Evolutionary conservation across 1,140 invertebrate species (phyloP), one percentile per base, ranked within the genome.

Genomic region (Neodiprion lecontei): DNA sequence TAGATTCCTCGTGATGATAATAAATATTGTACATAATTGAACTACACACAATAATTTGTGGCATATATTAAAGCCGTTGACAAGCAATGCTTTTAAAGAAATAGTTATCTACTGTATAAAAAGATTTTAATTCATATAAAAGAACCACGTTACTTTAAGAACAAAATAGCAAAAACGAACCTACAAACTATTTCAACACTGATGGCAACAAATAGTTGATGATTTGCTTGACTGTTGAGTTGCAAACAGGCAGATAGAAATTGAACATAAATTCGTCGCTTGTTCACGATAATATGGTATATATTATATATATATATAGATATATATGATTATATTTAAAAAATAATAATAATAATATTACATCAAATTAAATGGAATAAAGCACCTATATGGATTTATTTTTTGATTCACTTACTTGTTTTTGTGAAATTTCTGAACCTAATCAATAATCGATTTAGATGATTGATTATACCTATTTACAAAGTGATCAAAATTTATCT

Each of bases 1-100:
- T 17, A 71, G 47, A 74, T 23, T 73, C 71, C 72, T 78, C 74
- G 71, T 70, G 73, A 40, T 40, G 28, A 73, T 75, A 69, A 76
- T 68, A 79, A 66, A 80, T 70, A 79, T 73, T 80, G 76, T 77
- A 77, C 75, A 77, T 79, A 79, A 48, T 61, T 4, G 53, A 61
- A 61, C 53, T 61, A 12, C n/a, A 17, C 11, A 61, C 9, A 61
- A 61, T 61, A 61, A 17, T 61, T 61, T 61, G 53, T 61, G 8
- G 53, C 53, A 61, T 61, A 12, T 14, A 61, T 61, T 61, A 61
- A 61, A 61, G 53, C 53, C 53, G 53, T 61, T 61, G 4, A 61
- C 53, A 61, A 61, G 53, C 53, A 61, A 61, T 61, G 53, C 5
- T 61, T 61, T 61, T 61, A 61, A 61, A 61, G 11, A 61, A 61